phyloP scores from a whole-genome alignment of 2,888 invertebrate genomes.

The Arge pagana region DNA sequence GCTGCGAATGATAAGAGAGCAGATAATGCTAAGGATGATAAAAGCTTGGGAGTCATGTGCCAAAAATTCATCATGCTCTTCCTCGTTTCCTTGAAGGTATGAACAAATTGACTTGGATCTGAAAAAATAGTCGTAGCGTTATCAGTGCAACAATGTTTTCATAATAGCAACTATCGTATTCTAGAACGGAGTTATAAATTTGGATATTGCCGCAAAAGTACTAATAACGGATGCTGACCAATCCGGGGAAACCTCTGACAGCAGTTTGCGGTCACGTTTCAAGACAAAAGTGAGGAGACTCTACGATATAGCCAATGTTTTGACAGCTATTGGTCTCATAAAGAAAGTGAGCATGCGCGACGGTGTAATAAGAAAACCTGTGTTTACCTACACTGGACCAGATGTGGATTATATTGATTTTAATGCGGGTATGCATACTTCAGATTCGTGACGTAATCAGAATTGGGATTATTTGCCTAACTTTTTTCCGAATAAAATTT shows the following conservation, averaged over 20 bases:
- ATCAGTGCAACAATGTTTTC: slow-evolving; percentile 10
- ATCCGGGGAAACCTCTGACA: slow-evolving; percentile 53
- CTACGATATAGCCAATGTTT: slow-evolving; percentile 79
- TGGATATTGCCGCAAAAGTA: slow-evolving; percentile 71
- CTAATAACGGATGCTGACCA: slow-evolving; percentile 65
- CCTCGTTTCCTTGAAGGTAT: slow-evolving; percentile 68
- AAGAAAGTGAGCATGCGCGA: slow-evolving; percentile 68
- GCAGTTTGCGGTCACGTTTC: slow-evolving; percentile 57
- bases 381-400: slow-evolving; percentile 69
- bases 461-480: background rate
- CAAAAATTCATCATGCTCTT: slow-evolving; percentile 75
- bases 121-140: background rate
- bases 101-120: slow-evolving; percentile 35
- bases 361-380: slow-evolving; percentile 67
- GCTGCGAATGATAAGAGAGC: slow-evolving; percentile 46
- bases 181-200: slow-evolving; percentile 68
- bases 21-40: slow-evolving; percentile 64
- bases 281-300: slow-evolving; percentile 74
- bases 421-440: slow-evolving; percentile 32
- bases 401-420: slow-evolving; percentile 38
- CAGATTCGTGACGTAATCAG: background rate
- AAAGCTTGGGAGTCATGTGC: slow-evolving; percentile 71
- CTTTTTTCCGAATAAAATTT: background rate
- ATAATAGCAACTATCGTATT: slow-evolving; percentile 37
- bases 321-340: slow-evolving; percentile 74